Evolutionary conservation across 2,113 vertebrate species (phyloP).

Genomic region (Boleophthalmus pectinirostris): DNA sequence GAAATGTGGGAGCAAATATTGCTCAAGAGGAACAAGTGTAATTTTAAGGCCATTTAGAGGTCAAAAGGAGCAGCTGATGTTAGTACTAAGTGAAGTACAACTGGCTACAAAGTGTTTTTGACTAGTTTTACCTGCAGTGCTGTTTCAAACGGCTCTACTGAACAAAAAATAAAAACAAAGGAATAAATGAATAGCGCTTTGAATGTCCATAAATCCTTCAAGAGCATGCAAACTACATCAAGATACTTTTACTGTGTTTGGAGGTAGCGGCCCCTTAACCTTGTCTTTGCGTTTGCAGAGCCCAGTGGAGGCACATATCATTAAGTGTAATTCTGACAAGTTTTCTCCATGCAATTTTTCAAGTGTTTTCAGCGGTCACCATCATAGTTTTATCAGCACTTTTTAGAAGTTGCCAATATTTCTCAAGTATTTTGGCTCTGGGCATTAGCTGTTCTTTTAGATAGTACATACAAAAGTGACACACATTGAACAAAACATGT

Average conservation of each 20-base stretch:
- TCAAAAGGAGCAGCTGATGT: conserved; percentile 74
- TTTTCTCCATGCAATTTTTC: conserved; percentile 13
- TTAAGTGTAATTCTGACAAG: conserved; percentile 32
- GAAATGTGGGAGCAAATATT: conserved; percentile 89
- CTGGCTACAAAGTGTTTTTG: conserved; percentile 57
- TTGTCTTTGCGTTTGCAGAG: conserved; percentile 2
- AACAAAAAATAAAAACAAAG: conserved; percentile 15
- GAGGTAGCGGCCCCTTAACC: conserved; percentile 8
- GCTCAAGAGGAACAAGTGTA: conserved; percentile 86
- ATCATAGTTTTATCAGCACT: not conserved
- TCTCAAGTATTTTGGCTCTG: conserved; percentile 38
- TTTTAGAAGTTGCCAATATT: conserved; percentile 29
- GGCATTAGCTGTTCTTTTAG: conserved; percentile 40
- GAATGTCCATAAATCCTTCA: conserved; percentile 16
- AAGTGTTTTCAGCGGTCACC: conserved; percentile 10
- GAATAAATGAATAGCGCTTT: conserved; percentile 18
- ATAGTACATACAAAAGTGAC: conserved; percentile 42
- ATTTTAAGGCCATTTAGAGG: conserved; percentile 89
- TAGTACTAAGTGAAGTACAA: conserved; percentile 75
- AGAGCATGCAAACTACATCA: conserved; percentile 9
- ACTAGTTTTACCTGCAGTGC: conserved; percentile 74
- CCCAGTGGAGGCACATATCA: conserved; percentile 26
- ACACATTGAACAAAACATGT: conserved; percentile 28
- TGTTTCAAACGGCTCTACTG: conserved; percentile 68
- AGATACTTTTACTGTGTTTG: conserved; percentile 1